Conservation (phyloP, 2,888 invertebrate species). For the Gisinianus flammeolus region DNA sequence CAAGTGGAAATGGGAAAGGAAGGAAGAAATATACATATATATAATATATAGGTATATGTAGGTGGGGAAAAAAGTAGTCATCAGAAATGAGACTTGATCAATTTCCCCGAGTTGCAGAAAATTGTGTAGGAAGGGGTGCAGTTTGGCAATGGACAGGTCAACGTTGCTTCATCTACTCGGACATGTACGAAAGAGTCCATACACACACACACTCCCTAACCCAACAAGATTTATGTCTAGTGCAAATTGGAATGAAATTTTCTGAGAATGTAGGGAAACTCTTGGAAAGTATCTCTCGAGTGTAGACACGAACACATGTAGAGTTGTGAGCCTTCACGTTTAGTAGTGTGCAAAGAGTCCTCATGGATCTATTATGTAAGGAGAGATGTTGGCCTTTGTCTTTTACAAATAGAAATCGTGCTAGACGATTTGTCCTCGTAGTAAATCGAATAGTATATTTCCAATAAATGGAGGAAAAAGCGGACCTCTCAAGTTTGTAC, state of each 20-base stretch:
- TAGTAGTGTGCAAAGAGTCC: not conserved
- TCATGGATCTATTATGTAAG: constrained; percentile 33
- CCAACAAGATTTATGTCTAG: constrained; percentile 31
- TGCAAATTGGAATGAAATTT: constrained; percentile 35
- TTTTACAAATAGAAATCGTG: not conserved
- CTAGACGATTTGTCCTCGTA: not conserved
- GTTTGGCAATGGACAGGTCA: not conserved
- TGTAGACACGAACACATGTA: not conserved
- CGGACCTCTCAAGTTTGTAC: not conserved
- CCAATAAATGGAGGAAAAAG: not conserved
- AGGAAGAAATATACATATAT: too few species aligned
- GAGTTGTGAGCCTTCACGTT: constrained; percentile 14
- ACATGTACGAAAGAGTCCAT: not conserved
- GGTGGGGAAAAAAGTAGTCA: not conserved
- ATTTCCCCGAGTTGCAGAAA: not conserved
- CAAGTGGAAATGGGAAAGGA: not conserved
- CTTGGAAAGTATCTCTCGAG: not conserved
- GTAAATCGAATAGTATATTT: not conserved
- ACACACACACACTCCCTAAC: not conserved
- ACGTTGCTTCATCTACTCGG: not conserved
- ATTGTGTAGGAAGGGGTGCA: not conserved
- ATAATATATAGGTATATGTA: too few species aligned
- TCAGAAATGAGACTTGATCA: not conserved
- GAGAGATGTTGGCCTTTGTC: constrained; percentile 24
- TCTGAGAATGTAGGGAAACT: constrained; percentile 1